Evolutionary conservation across 2,797 vertebrate species (phyloP).

Genomic region (Microchirus variegatus): DNA sequence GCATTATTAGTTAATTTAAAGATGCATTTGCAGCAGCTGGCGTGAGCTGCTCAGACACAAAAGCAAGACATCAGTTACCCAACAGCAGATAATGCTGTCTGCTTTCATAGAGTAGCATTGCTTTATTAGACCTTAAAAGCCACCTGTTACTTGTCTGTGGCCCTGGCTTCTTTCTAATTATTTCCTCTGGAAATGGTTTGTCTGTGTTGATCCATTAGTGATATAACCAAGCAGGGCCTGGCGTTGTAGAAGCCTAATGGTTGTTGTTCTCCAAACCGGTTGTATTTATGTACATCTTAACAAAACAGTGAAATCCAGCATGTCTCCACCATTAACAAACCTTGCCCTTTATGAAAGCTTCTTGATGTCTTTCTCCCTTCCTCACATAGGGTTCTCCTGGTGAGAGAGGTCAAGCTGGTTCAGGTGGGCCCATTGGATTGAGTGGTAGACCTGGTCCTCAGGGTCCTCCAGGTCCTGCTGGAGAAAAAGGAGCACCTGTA

Average conservation of each 20-base stretch:
- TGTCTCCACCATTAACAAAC: background rate
- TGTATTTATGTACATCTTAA: slow-evolving; percentile 4
- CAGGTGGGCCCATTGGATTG: slow-evolving; percentile 93
- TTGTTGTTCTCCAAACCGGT: slow-evolving; percentile 20
- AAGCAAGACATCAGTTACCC: slow-evolving; percentile 7
- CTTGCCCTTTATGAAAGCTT: background rate
- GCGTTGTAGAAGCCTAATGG: slow-evolving; percentile 35
- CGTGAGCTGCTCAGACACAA: slow-evolving; percentile 16
- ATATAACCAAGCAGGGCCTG: slow-evolving; percentile 5
- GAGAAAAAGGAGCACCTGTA: slow-evolving; percentile 97
- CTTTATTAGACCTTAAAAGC: slow-evolving; percentile 48
- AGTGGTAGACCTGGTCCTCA: slow-evolving; percentile 95
- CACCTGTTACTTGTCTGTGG: slow-evolving; percentile 20
- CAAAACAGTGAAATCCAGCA: background rate
- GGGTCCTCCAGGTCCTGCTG: slow-evolving; percentile 94
- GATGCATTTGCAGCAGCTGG: slow-evolving; percentile 24
- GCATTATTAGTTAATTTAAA: slow-evolving; percentile 18
- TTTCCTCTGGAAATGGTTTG: slow-evolving; percentile 12
- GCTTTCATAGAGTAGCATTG: slow-evolving; percentile 36
- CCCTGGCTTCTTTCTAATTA: slow-evolving; percentile 25
- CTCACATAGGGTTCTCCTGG: slow-evolving; percentile 91
- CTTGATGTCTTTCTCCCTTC: background rate
- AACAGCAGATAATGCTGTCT: slow-evolving; percentile 28
- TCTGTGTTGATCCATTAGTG: slow-evolving; percentile 48
- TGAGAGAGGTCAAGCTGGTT: slow-evolving; percentile 92